Evolutionary conservation across 2,888 invertebrate species (phyloP).

Genomic region (Epinotia demarniana): DNA sequence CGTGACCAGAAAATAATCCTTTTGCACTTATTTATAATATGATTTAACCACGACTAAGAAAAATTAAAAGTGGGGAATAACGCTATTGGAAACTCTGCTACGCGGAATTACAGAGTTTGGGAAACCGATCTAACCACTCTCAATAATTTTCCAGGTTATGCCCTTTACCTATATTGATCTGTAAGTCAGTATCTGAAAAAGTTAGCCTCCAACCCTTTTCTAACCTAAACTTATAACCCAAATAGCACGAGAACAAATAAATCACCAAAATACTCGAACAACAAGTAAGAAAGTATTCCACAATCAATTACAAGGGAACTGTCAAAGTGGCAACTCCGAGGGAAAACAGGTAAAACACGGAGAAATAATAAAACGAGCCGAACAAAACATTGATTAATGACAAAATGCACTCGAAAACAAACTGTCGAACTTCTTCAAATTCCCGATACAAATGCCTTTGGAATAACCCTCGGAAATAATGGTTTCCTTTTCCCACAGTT

Average conservation of each 20-base stretch:
- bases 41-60: no score
- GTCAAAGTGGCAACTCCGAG: conserved; percentile 69
- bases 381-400: conserved; percentile 85
- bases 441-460: conserved; percentile 81
- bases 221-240: conserved; percentile 13
- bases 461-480: conserved; percentile 82
- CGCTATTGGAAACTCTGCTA: no score
- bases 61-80: no score
- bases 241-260: conserved; percentile 42
- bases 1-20: no score
- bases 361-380: conserved; percentile 70
- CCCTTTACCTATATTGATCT: not conserved
- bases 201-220: conserved; percentile 12
- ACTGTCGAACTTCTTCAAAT: conserved; percentile 85
- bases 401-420: conserved; percentile 84
- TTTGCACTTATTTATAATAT: no score
- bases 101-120: no score
- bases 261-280: conserved; percentile 37
- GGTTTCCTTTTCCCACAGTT: conserved; percentile 74
- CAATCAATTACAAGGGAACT: conserved; percentile 81
- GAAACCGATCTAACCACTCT: no score
- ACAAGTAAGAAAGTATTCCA: conserved; percentile 56
- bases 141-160: no score
- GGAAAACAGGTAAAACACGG: conserved; percentile 77
- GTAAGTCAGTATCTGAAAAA: not conserved